A percentile compares a stretch with the other conserved stretches of the same genome.
phyloP scores from a whole-genome alignment of 2,888 invertebrate species.

The Plagodis pulveraria region DNA sequence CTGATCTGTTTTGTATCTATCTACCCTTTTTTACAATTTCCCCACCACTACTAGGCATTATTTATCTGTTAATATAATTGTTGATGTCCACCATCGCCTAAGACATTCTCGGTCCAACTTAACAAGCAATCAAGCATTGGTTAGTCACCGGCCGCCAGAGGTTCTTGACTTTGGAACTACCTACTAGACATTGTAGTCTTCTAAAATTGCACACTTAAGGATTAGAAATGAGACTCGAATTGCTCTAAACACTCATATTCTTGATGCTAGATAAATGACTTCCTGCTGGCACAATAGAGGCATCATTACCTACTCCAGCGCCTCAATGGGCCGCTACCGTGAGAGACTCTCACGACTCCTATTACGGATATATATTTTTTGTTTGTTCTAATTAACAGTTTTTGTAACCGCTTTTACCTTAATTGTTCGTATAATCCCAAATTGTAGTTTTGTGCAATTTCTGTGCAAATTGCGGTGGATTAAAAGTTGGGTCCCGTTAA shows the following conservation, averaged over 20 bases:
- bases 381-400: conserved; percentile 83
- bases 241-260: conserved; percentile 83
- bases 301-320: conserved; percentile 74
- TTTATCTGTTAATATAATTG: background rate
- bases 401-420: conserved; percentile 82
- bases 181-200: conserved; percentile 44
- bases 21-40: too few relatives aligned
- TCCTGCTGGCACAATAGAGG: conserved; percentile 82
- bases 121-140: conserved; percentile 40
- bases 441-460: conserved; percentile 42
- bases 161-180: conserved; percentile 43
- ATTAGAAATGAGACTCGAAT: conserved; percentile 82
- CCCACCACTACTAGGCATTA: background rate
- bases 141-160: conserved; percentile 42
- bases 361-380: conserved; percentile 82
- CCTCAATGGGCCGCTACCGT: conserved; percentile 75
- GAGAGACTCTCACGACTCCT: conserved; percentile 82
- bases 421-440: conserved; percentile 62
- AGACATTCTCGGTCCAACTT: background rate
- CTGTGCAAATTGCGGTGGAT: conserved; percentile 25
- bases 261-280: conserved; percentile 85
- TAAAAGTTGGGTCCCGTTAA: conserved; percentile 2
- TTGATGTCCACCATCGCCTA: background rate
- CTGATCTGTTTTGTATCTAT: too few relatives aligned
- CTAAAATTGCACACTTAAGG: conserved; percentile 79